phyloP scores from a whole-genome alignment of 1,140 invertebrate genomes.

The Euwallacea similis region DNA sequence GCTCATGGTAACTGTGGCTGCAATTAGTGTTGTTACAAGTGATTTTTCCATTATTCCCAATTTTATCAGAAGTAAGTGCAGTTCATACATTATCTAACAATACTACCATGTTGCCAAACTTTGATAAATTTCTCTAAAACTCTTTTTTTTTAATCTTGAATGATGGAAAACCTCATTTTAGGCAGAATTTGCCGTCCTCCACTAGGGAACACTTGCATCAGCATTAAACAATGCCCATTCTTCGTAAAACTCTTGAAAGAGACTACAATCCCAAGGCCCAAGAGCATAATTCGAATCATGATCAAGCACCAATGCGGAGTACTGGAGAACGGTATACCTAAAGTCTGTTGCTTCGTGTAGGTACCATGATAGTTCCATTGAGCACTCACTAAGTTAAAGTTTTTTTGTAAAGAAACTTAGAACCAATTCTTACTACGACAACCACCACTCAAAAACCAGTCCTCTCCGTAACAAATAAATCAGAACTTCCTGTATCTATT shows the following conservation, averaged over 20 bases:
- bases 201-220: constrained; percentile 46
- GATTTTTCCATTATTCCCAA: too few relatives aligned
- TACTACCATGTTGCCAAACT: too few relatives aligned
- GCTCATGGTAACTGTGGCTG: too few relatives aligned
- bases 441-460: too few relatives aligned
- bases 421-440: too few relatives aligned
- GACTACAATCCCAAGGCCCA: constrained; percentile 44
- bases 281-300: constrained; percentile 41
- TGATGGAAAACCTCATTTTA: background rate
- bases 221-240: constrained; percentile 44
- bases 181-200: background rate
- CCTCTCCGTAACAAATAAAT: too few relatives aligned
- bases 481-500: too few relatives aligned
- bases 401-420: background rate
- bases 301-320: constrained; percentile 38
- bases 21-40: too few relatives aligned
- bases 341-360: constrained; percentile 42
- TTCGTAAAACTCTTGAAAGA: constrained; percentile 44
- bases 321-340: constrained; percentile 33
- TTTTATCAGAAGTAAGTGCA: too few relatives aligned
- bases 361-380: background rate
- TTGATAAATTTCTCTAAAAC: too few relatives aligned
- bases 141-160: too few relatives aligned
- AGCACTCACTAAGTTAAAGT: background rate
- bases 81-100: too few relatives aligned